Percentiles rank a stretch among this genome's conserved stretches.
Evolutionary conservation across 2,797 vertebrate species (phyloP).

Genomic region (Schizothorax lantsangensis): DNA sequence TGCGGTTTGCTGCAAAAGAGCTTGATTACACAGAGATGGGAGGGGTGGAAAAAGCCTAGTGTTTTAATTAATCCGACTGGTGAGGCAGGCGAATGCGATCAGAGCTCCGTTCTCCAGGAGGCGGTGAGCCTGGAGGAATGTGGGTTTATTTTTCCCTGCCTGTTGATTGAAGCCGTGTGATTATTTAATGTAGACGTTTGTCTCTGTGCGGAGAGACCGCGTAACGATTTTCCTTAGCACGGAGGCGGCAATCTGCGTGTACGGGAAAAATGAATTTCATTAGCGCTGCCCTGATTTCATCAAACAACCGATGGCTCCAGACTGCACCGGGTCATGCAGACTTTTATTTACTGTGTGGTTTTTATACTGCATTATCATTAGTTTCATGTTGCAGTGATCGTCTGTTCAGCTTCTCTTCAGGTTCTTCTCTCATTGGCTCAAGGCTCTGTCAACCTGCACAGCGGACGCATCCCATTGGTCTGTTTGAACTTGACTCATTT

Average conservation of each 20-base stretch:
- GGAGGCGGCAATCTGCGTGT: conserved; percentile 30
- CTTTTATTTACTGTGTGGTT: conserved; percentile 33
- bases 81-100: conserved; percentile 47
- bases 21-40: conserved; percentile 48
- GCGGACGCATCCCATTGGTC: background rate
- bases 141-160: conserved; percentile 60
- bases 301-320: conserved; percentile 31
- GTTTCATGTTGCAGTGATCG: conserved; percentile 11
- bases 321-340: conserved; percentile 46
- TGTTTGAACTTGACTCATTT: background rate
- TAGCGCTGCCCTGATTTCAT: conserved; percentile 52
- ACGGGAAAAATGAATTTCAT: conserved; percentile 46
- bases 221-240: conserved; percentile 40
- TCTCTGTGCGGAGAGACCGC: conserved; percentile 38
- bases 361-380: conserved; percentile 30
- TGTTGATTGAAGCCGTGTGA: conserved; percentile 59
- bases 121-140: conserved; percentile 55
- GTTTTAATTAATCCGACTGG: conserved; percentile 56
- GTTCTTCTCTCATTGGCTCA: conserved; percentile 14
- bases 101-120: conserved; percentile 54
- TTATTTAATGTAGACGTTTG: conserved; percentile 57
- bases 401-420: background rate
- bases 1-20: conserved; percentile 44
- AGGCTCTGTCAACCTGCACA: conserved; percentile 5
- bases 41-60: conserved; percentile 42